Percentiles rank a stretch among this genome's conserved stretches.
Conservation (phyloP, 2,888 invertebrate genomes). For the Lasioglossum figueresi region DNA sequence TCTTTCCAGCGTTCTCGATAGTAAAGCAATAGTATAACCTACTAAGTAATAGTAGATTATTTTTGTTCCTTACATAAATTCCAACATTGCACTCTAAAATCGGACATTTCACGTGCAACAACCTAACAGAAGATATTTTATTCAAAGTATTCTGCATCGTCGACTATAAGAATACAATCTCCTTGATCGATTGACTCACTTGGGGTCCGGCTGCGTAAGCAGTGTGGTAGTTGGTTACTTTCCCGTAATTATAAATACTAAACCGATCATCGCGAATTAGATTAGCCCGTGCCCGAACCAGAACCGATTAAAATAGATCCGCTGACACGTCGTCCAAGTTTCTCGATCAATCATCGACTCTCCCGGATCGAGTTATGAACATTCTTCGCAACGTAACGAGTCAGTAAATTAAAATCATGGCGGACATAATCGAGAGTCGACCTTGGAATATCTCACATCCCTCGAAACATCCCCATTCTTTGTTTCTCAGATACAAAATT, state of each 20-base stretch:
- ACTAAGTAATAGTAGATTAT: no score
- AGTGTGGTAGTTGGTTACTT: constrained; percentile 44
- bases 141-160: no score
- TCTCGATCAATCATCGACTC: constrained; percentile 52
- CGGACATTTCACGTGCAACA: no score
- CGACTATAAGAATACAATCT: constrained; percentile 65
- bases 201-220: constrained; percentile 57
- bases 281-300: constrained; percentile 29
- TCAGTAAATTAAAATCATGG: constrained; percentile 21
- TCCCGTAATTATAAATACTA: constrained; percentile 63
- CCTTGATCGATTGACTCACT: constrained; percentile 68
- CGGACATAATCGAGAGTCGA: neutral
- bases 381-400: constrained; percentile 16
- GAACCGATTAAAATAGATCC: constrained; percentile 50
- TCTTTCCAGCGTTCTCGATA: no score
- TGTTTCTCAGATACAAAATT: neutral
- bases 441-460: neutral
- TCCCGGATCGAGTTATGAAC: constrained; percentile 20
- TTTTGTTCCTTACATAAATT: no score
- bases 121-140: no score
- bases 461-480: neutral
- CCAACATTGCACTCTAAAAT: no score
- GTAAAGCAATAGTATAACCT: no score
- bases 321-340: constrained; percentile 45
- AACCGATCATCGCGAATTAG: constrained; percentile 57